phyloP scores from a whole-genome alignment of 2,797 vertebrate genomes.

The Melanotaenia pygmaea region DNA sequence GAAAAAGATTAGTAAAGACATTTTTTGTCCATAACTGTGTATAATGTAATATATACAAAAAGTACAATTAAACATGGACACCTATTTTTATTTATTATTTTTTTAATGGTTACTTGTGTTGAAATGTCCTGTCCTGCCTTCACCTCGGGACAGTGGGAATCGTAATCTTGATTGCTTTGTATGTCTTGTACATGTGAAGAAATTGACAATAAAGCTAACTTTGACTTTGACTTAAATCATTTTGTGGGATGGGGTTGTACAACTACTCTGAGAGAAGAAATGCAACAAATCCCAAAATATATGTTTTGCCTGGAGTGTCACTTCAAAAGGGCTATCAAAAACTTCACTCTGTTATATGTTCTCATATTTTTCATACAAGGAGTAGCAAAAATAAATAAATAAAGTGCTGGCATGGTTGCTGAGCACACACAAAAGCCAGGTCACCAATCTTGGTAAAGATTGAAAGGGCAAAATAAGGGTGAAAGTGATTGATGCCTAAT shows the following conservation, averaged over 20 bases:
- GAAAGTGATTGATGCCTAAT: slow-evolving; percentile 72
- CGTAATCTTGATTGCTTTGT: no score
- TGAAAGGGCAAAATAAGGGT: slow-evolving; percentile 51
- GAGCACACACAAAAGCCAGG: slow-evolving; percentile 59
- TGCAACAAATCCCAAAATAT: neutral
- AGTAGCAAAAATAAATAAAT: slow-evolving; percentile 1
- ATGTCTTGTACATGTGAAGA: no score
- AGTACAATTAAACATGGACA: no score
- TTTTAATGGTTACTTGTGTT: no score
- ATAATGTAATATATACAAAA: no score
- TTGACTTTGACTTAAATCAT: neutral
- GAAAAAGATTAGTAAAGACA: no score
- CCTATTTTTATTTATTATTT: no score
- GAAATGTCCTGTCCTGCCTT: no score
- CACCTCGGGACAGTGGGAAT: no score
- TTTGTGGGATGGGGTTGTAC: neutral
- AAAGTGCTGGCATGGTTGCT: slow-evolving; percentile 31
- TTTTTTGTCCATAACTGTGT: no score
- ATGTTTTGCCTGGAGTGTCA: slow-evolving; percentile 3
- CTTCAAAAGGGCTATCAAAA: slow-evolving; percentile 19
- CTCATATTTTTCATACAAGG: slow-evolving; percentile 39
- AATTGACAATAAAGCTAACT: no score
- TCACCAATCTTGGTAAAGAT: slow-evolving; percentile 51
- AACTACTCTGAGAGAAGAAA: neutral
- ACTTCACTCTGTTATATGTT: slow-evolving; percentile 18